Evolutionary conservation across 2,113 vertebrate species (phyloP).

Genomic region (Tychaedon coryphoeus): DNA sequence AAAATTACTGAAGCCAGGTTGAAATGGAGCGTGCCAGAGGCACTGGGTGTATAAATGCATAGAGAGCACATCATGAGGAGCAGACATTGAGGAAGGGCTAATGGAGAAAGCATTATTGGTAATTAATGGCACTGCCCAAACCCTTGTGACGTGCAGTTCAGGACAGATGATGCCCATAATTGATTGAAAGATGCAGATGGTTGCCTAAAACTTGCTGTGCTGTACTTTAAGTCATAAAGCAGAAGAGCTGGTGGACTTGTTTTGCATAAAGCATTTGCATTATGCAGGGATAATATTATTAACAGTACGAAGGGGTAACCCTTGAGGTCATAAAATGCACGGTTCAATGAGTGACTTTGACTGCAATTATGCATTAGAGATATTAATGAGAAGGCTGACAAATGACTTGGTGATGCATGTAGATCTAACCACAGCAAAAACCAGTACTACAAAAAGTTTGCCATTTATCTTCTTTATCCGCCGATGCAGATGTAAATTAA

Average conservation of each 20-base stretch:
- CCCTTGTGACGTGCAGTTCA: background rate
- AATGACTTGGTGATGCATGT: background rate
- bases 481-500: background rate
- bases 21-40: background rate
- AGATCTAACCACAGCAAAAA: background rate
- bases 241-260: background rate
- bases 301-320: background rate
- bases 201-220: background rate
- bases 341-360: constrained; percentile 13
- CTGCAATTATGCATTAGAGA: constrained; percentile 12
- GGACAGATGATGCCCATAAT: background rate
- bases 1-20: background rate
- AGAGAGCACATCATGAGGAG: background rate
- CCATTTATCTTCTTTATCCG: background rate
- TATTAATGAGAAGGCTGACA: constrained; percentile 13
- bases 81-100: background rate
- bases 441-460: background rate
- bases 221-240: background rate
- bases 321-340: constrained; percentile 22
- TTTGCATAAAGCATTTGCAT: background rate
- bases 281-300: background rate
- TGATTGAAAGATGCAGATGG: background rate
- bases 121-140: background rate
- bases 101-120: background rate
- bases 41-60: background rate